phyloP scores from a whole-genome alignment of 2,888 invertebrate species.

The Augochlorella aurata region DNA sequence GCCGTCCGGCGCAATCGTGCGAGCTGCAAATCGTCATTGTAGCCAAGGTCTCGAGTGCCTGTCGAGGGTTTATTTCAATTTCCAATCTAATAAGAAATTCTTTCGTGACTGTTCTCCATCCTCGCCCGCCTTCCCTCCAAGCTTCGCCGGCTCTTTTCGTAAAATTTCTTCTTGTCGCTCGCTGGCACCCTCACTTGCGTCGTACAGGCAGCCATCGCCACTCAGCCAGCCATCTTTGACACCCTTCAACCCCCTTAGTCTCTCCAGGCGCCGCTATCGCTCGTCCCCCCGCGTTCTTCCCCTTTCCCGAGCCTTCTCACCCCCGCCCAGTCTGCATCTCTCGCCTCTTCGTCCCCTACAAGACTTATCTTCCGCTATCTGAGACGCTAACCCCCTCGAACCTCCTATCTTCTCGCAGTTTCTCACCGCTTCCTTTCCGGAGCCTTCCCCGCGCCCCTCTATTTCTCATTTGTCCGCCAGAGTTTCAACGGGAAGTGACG shows the following conservation, averaged over 20 bases:
- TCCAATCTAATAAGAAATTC: conserved; percentile 78
- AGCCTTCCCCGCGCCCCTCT: conserved; percentile 22
- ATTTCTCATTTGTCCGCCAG: conserved; percentile 63
- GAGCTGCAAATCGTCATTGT: conserved; percentile 49
- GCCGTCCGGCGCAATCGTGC: conserved; percentile 29
- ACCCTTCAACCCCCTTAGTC: conserved; percentile 11
- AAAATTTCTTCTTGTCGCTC: conserved; percentile 61
- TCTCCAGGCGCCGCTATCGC: conserved; percentile 55
- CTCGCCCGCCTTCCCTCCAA: background rate
- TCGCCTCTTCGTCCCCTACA: conserved; percentile 57
- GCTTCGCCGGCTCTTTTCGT: background rate
- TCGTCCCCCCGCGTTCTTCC: conserved; percentile 20
- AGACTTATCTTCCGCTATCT: conserved; percentile 73
- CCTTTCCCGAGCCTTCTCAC: background rate
- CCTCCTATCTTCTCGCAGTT: conserved; percentile 44
- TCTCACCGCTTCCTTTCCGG: conserved; percentile 27
- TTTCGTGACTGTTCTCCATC: conserved; percentile 63
- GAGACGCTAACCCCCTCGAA: conserved; percentile 52
- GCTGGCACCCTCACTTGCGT: conserved; percentile 9
- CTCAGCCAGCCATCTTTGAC: conserved; percentile 45
- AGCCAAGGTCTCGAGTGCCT: conserved; percentile 38
- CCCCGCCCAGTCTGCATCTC: conserved; percentile 12
- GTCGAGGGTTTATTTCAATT: conserved; percentile 71
- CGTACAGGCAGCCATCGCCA: conserved; percentile 42
- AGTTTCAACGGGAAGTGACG: conserved; percentile 45